Evolutionary conservation across 2,888 invertebrate genomes (phyloP).

Genomic region (Drosophila greeni): DNA sequence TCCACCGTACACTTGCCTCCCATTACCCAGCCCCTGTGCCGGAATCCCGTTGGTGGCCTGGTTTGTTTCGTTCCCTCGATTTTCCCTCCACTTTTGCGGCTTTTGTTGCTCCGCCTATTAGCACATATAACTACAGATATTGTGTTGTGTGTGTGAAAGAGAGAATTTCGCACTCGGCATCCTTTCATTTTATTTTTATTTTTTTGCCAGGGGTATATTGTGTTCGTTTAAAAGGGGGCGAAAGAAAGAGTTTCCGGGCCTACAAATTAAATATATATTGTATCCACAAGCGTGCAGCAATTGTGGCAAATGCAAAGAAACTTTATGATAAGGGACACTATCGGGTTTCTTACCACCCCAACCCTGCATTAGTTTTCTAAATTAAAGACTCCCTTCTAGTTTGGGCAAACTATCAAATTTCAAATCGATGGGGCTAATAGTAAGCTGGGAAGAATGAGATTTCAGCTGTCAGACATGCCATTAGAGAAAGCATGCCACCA

Average conservation of each 20-base stretch:
- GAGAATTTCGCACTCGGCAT: slow-evolving; percentile 40
- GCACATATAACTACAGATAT: slow-evolving; percentile 45
- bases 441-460: neutral
- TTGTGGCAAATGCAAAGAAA: neutral
- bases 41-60: slow-evolving; percentile 47
- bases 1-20: slow-evolving; percentile 11
- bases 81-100: slow-evolving; percentile 36
- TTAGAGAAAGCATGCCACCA: neutral
- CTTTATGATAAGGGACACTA: neutral
- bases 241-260: slow-evolving; percentile 8
- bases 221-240: neutral
- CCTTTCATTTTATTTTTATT: slow-evolving; percentile 28
- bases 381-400: neutral
- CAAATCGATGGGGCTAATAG: slow-evolving; percentile 1
- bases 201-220: slow-evolving; percentile 3
- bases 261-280: slow-evolving; percentile 14
- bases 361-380: neutral
- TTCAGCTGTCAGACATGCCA: neutral
- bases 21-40: slow-evolving; percentile 1
- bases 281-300: neutral
- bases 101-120: slow-evolving; percentile 72
- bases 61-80: slow-evolving; percentile 37
- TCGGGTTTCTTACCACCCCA: neutral
- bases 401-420: slow-evolving; percentile 5
- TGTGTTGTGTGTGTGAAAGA: slow-evolving; percentile 9